Conservation (phyloP, 2,113 vertebrate species). For the Hepsetus odoe region DNA sequence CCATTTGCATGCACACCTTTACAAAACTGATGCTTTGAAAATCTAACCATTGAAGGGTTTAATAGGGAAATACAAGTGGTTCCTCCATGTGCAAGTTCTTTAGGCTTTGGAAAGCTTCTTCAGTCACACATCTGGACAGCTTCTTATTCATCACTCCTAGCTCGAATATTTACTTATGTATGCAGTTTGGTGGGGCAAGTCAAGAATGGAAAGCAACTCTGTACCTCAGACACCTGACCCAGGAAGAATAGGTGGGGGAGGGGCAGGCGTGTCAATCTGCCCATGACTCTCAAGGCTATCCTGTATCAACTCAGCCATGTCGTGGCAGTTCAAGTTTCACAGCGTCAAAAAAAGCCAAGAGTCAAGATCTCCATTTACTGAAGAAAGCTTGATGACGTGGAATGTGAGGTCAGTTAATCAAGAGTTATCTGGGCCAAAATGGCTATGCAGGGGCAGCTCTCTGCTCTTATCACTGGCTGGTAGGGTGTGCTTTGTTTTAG, state of each 20-base stretch:
- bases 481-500: constrained; percentile 41
- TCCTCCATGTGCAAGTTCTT: not conserved
- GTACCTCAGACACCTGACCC: constrained; percentile 33
- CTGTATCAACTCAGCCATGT: constrained; percentile 32
- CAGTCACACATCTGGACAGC: too few relatives aligned
- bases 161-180: not conserved
- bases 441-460: constrained; percentile 14
- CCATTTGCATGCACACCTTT: too few relatives aligned
- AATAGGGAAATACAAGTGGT: not conserved
- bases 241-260: not conserved
- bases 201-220: constrained; percentile 26
- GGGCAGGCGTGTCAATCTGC: constrained; percentile 41
- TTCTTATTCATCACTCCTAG: not conserved
- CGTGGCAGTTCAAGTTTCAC: constrained; percentile 41
- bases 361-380: constrained; percentile 21
- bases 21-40: not conserved
- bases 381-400: constrained; percentile 8
- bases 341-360: constrained; percentile 13
- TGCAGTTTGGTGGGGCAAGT: not conserved
- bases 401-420: constrained; percentile 9
- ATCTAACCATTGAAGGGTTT: not conserved
- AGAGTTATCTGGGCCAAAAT: constrained; percentile 37
- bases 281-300: constrained; percentile 56
- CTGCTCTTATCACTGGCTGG: constrained; percentile 35
- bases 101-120: too few relatives aligned